A percentile compares a stretch with the other conserved stretches of the same genome.
These are phyloP conservation scores for Protobothrops mucrosquamatus DNA, from an alignment of 2,113 vertebrate genomes.

Conservation along the genomic window DNA sequence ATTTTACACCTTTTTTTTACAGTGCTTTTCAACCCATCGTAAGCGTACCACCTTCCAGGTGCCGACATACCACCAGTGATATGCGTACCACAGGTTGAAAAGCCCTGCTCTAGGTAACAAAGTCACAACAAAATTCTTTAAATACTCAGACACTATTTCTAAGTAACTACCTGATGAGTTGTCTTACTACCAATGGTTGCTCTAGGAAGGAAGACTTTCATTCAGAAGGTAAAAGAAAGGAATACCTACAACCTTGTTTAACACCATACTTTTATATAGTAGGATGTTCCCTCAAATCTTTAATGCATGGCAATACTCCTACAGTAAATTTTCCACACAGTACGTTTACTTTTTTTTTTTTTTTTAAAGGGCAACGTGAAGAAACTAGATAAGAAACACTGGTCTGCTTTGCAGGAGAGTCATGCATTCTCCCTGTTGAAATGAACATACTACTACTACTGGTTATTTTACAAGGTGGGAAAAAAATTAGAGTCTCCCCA, in stretches of 20 bases:
- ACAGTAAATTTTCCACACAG: neutral
- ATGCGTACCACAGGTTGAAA: no score
- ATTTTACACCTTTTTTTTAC: no score
- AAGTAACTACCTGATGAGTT: neutral
- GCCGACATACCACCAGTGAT: no score
- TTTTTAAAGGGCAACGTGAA: neutral
- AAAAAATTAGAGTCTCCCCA: neutral
- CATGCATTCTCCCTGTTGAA: neutral
- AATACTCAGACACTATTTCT: neutral
- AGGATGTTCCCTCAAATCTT: neutral
- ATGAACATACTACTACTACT: neutral
- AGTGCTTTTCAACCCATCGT: no score
- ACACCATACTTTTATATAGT: neutral
- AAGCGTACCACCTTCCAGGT: no score
- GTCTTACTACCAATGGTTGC: neutral
- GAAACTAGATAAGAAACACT: neutral
- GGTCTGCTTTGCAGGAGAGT: neutral
- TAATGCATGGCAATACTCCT: neutral
- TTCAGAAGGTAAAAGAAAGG: neutral
- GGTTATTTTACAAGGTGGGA: neutral
- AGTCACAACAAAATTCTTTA: neutral
- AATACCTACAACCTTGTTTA: neutral
- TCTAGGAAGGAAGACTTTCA: neutral
- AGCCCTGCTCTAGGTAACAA: neutral
- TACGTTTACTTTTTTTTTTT: neutral